Evolutionary conservation across 2,888 invertebrate species (phyloP).

Genomic region (Pycnomerus fuliginosus): DNA sequence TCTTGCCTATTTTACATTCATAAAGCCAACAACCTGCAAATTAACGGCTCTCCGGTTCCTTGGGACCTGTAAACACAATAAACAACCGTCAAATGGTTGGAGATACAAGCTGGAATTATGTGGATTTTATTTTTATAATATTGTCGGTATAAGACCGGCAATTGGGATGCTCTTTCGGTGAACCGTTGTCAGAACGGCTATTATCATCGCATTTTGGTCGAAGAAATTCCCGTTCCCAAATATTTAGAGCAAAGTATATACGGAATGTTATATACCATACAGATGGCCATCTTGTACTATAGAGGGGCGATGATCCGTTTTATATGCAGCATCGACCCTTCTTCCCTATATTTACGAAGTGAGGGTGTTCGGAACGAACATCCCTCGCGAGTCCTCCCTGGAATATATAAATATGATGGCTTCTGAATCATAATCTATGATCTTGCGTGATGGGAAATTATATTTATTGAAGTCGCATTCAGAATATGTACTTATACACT

Average conservation of each 20-base stretch:
- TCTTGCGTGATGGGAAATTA: conserved; percentile 46
- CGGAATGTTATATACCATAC: too few relatives aligned
- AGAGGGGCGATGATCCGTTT: conserved; percentile 42
- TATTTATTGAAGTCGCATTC: conserved; percentile 35
- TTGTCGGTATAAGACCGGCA: too few relatives aligned
- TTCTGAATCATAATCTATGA: conserved; percentile 46
- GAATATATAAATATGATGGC: conserved; percentile 45
- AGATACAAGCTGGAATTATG: conserved; percentile 1
- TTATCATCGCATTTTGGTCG: too few relatives aligned
- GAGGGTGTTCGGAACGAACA: conserved; percentile 28
- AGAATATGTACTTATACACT: conserved; percentile 5
- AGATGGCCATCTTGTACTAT: conserved; percentile 32
- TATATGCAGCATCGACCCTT: conserved; percentile 44
- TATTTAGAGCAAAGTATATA: too few relatives aligned
- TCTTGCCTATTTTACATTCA: conserved; percentile 28
- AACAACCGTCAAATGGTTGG: conserved; percentile 1
- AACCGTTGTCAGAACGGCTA: too few relatives aligned
- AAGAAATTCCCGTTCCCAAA: too few relatives aligned
- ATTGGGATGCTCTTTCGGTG: too few relatives aligned
- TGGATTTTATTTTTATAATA: too few relatives aligned
- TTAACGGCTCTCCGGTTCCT: conserved; percentile 19
- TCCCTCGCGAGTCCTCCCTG: conserved; percentile 29
- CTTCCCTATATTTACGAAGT: conserved; percentile 35
- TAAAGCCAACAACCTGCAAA: conserved; percentile 32
- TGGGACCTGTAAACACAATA: background rate